A percentile compares a stretch with the other conserved stretches of the same genome.
Evolutionary conservation across 2,113 vertebrate genomes (phyloP).

Genomic region (Ochotona curzoniae): DNA sequence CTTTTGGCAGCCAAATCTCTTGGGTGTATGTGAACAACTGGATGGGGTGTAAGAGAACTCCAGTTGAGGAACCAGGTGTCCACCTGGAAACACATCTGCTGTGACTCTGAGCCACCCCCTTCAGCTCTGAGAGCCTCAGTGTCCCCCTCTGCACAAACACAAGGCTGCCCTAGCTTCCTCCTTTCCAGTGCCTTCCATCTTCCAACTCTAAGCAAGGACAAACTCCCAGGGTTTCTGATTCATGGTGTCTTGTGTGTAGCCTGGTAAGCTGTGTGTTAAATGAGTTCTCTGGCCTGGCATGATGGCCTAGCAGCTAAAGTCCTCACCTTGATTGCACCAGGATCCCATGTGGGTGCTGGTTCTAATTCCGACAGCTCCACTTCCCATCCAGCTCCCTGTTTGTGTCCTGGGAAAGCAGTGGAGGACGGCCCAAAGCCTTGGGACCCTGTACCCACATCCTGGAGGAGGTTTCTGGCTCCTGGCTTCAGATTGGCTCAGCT

Average conservation of each 20-base stretch:
- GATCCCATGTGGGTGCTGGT: too few relatives aligned
- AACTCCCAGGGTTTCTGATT: neutral
- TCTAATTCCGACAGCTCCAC: too few relatives aligned
- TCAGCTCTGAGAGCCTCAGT: neutral
- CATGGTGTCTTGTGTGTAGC: neutral
- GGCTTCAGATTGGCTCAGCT: too few relatives aligned
- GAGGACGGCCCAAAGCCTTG: too few relatives aligned
- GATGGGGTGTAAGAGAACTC: neutral
- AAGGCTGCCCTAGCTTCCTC: neutral
- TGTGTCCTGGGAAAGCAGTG: too few relatives aligned
- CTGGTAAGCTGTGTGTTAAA: slow-evolving; percentile 20
- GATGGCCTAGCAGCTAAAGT: too few relatives aligned
- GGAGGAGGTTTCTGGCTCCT: too few relatives aligned
- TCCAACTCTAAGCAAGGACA: neutral
- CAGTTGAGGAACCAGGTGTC: neutral
- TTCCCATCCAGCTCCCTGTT: too few relatives aligned
- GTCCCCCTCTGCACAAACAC: neutral
- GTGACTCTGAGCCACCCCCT: neutral
- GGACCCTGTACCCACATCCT: too few relatives aligned
- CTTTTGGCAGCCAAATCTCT: neutral
- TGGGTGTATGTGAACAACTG: neutral
- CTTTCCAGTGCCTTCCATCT: neutral
- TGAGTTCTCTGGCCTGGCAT: neutral
- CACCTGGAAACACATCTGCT: neutral
- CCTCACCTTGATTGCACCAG: too few relatives aligned